Percentiles rank a stretch among this genome's conserved stretches.
These are phyloP conservation scores for Idris sp. DNA, from an alignment of 1,140 invertebrate species.

Conservation along the genomic window DNA sequence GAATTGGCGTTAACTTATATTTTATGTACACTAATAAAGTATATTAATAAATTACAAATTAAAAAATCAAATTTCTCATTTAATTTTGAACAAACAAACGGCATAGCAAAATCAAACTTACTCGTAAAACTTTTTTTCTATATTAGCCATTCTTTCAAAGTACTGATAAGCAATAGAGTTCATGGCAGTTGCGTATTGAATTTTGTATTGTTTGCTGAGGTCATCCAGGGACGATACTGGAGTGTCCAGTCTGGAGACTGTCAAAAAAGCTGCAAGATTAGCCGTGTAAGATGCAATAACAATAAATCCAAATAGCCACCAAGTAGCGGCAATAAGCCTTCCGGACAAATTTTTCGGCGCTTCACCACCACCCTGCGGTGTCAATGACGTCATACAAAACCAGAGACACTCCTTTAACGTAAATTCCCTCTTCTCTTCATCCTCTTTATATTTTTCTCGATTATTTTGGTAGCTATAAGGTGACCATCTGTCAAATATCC, in stretches of 20 bases:
- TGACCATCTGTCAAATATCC: conserved; percentile 96
- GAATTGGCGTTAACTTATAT: too few species aligned
- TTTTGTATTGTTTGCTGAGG: conserved; percentile 95
- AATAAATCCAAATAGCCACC: conserved; percentile 99
- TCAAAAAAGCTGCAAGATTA: conserved; percentile 96
- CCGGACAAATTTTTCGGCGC: conserved; percentile 97
- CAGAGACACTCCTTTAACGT: conserved; percentile 97
- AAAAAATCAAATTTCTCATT: too few species aligned
- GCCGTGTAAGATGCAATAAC: conserved; percentile 99
- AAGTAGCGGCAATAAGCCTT: conserved; percentile 94
- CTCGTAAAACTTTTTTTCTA: conserved; percentile 97
- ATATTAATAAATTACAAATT: too few species aligned
- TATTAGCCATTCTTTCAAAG: conserved; percentile 96
- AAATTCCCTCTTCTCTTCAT: conserved; percentile 96
- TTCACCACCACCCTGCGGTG: conserved; percentile 97
- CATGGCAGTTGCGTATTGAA: conserved; percentile 93
- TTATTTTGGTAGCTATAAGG: conserved; percentile 98
- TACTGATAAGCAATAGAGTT: conserved; percentile 93
- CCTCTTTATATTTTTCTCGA: conserved; percentile 93
- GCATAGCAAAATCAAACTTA: too few species aligned
- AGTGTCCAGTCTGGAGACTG: conserved; percentile 93
- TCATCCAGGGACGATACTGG: conserved; percentile 96
- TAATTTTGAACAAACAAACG: too few species aligned
- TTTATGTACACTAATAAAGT: too few species aligned
- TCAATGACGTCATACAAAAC: conserved; percentile 99